Evolutionary conservation across 2,797 vertebrate species (phyloP).

Genomic region (Sebastes oblongus): DNA sequence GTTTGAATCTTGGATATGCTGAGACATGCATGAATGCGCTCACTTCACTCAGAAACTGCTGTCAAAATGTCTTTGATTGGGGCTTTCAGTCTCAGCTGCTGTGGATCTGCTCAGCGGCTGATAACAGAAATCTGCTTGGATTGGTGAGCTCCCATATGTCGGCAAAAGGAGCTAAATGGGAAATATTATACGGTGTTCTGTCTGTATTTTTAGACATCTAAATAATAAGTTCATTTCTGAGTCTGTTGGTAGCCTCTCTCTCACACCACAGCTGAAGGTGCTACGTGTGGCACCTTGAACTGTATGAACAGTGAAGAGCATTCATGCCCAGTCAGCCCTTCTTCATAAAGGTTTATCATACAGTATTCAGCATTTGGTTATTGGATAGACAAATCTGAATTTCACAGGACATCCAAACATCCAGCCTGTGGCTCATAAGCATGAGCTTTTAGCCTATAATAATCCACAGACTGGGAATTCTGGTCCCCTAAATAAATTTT

Average conservation of each 20-base stretch:
- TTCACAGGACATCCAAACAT: not conserved
- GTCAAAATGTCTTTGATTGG: slow-evolving; percentile 29
- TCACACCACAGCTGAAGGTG: slow-evolving; percentile 14
- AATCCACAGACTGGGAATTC: slow-evolving; percentile 40
- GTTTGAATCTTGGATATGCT: not conserved
- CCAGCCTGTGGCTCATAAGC: not conserved
- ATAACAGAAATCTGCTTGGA: slow-evolving; percentile 16
- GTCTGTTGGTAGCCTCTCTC: slow-evolving; percentile 2
- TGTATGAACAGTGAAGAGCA: not conserved
- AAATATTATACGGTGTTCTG: not conserved
- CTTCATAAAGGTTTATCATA: not conserved
- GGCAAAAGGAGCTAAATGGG: slow-evolving; percentile 8
- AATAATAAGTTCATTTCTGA: slow-evolving; percentile 1
- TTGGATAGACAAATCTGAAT: not conserved
- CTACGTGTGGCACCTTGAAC: slow-evolving; percentile 3
- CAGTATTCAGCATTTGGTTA: not conserved
- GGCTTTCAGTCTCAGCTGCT: slow-evolving; percentile 6
- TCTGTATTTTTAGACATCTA: slow-evolving; percentile 25
- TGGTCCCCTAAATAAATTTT: slow-evolving; percentile 33
- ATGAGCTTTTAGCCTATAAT: slow-evolving; percentile 1
- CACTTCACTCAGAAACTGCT: slow-evolving; percentile 21
- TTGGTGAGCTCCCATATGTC: slow-evolving; percentile 15
- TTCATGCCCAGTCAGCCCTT: not conserved
- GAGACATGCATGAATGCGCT: not conserved
- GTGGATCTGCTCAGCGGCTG: slow-evolving; percentile 34